phyloP scores from a whole-genome alignment of 2,113 vertebrate species.

The Nesospiza acunhae region DNA sequence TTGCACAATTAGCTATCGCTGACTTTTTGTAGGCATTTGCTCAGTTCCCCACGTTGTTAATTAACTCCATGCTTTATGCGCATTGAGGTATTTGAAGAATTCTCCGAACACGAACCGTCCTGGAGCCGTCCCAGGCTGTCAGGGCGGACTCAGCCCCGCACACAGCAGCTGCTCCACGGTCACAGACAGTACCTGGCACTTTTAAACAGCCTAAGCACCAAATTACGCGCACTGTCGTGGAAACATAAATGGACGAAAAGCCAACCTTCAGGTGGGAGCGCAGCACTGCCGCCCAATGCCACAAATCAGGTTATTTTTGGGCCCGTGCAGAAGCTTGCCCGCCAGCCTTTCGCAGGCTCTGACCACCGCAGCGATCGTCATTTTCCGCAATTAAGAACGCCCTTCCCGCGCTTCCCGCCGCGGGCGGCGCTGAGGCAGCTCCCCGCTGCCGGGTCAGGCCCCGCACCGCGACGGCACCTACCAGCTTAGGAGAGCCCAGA shows the following conservation, averaged over 20 bases:
- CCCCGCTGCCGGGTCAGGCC: neutral
- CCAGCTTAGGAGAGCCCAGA: neutral
- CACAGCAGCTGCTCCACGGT: neutral
- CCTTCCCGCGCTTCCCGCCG: neutral
- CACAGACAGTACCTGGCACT: neutral
- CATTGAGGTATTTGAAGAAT: neutral
- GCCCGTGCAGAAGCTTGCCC: neutral
- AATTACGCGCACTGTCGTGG: neutral
- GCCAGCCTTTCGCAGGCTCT: neutral
- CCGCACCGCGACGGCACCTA: neutral
- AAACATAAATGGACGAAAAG: rapidly evolving
- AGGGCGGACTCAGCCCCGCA: neutral
- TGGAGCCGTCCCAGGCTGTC: neutral
- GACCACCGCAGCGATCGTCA: neutral
- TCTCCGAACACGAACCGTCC: rapidly evolving
- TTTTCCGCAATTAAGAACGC: neutral
- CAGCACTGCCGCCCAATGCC: neutral
- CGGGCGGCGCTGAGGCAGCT: neutral
- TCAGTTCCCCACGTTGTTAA: neutral
- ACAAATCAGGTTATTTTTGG: neutral
- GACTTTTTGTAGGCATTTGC: neutral
- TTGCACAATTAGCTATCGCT: neutral
- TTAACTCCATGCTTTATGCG: rapidly evolving
- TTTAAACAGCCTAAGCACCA: neutral
- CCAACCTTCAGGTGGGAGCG: neutral